Evolutionary conservation across 2,113 vertebrate genomes (phyloP).

Genomic region (Oceanites oceanicus): DNA sequence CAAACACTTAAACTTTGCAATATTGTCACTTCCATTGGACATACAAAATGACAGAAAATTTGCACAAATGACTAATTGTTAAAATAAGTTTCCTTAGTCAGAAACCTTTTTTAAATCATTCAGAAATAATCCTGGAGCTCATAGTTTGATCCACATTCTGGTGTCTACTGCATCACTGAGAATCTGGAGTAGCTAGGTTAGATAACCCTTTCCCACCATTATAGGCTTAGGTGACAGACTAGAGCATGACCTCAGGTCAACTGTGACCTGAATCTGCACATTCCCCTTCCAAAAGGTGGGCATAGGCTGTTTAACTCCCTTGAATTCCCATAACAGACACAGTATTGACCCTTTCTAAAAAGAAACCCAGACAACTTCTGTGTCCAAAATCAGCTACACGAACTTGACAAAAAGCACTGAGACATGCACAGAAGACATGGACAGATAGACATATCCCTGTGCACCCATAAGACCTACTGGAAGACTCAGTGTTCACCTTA

Average conservation of each 20-base stretch:
- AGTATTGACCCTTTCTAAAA: not conserved
- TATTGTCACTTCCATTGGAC: constrained; percentile 26
- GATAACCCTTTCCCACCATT: not conserved
- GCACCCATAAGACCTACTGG: not conserved
- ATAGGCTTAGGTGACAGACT: not conserved
- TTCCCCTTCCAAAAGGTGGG: not conserved
- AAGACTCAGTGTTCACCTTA: not conserved
- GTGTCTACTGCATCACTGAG: not conserved
- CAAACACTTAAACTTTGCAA: not conserved
- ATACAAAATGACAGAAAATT: constrained; percentile 31
- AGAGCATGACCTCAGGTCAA: not conserved
- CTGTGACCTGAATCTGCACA: not conserved
- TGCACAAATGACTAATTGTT: not conserved
- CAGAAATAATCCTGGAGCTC: not conserved
- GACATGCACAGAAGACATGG: not conserved
- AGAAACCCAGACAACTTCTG: not conserved
- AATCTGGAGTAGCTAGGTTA: not conserved
- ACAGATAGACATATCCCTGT: not conserved
- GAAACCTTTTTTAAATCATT: constrained; percentile 4
- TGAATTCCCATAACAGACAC: not conserved
- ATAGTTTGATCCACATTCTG: not conserved
- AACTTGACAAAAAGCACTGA: not conserved
- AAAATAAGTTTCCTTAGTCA: constrained; percentile 26
- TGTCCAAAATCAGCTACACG: not conserved
- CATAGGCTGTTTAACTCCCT: not conserved